Conservation (phyloP, 2,888 invertebrate species). For the Hartigia nigra region DNA sequence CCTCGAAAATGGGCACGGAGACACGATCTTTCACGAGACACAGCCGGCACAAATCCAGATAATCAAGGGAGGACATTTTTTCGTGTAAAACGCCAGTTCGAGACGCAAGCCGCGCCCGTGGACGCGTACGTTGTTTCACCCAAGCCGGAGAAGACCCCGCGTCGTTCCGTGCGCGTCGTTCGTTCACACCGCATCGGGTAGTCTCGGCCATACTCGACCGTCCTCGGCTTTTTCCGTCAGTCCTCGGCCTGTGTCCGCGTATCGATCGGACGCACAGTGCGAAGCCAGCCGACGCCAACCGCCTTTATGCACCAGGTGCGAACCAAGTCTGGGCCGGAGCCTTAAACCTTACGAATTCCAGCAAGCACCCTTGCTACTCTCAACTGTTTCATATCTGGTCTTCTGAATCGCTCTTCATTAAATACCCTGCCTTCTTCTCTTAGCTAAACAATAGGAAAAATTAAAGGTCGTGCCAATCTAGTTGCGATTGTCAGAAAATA, state of each 20-base stretch:
- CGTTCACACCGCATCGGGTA: conserved; percentile 22
- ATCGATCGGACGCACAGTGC: conserved; percentile 36
- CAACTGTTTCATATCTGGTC: neutral
- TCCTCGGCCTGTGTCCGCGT: conserved; percentile 27
- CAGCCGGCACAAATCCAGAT: conserved; percentile 64
- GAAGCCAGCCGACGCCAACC: conserved; percentile 13
- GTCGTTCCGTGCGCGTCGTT: conserved; percentile 44
- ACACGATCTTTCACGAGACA: conserved; percentile 69
- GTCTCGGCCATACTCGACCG: conserved; percentile 4
- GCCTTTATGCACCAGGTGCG: conserved; percentile 21
- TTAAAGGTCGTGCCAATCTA: neutral
- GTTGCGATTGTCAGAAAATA: neutral
- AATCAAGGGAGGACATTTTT: conserved; percentile 63
- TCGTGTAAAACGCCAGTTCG: conserved; percentile 55
- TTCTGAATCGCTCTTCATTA: neutral
- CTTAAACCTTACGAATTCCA: neutral
- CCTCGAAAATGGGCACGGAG: conserved; percentile 77
- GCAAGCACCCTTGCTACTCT: neutral
- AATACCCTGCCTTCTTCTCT: neutral
- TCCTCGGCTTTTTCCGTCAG: conserved; percentile 26
- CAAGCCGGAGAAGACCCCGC: conserved; percentile 44
- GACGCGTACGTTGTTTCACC: conserved; percentile 51
- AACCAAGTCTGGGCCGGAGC: neutral
- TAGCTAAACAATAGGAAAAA: neutral
- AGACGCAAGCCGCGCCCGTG: conserved; percentile 59